Base-by-base conservation (phyloP, 2,797 vertebrate species). In the Arctocebus calabarensis region DNA sequence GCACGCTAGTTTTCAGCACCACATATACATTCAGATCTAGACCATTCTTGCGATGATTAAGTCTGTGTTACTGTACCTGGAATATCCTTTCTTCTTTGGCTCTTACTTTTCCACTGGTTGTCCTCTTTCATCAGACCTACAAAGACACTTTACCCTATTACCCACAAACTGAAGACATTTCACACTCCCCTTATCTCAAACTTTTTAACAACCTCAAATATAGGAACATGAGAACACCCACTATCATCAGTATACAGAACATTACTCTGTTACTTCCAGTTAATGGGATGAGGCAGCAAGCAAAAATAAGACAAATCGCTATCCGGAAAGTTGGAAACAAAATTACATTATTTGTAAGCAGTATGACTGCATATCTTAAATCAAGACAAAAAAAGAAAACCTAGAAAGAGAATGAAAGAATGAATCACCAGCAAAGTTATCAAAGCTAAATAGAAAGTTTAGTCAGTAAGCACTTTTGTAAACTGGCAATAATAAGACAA, bases 11-110 rank as follows among this genome's bases (percentile, higher is more conserved):
- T 81, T 92, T 82, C 61, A 84, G 27, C 55, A 78, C 70, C 75
- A 82, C 10, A 40, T 64, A 34, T 55, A 81, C 8, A 57, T 23
- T 79, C 81, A 43, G 8, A 73, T 88, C 55, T 84, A 78, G 43
- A 64, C 29, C 8, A 57, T 52, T 43, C 55, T 84, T 20, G 8
- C 32, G 57, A 66, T 43, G 48, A 43, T 71, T 64, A 68, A 78
- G 57, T 90, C 17, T 16, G 11, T 20, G 27, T 84, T 77, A 61
- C 17, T 57, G 37, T 5, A 73, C 11, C 6, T 23, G 52, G n/a
- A 86, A 78, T 66, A 87, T 59, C 22, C 27, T 78, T 96, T 95
- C 62, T 95, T 87, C 55, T 90, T 82, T 57, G 37, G 77, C 45
- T 87, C 83, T 91, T 81, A 81, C 37, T 90, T 84, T 77, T 90